Base-by-base conservation (phyloP, 2,888 invertebrate genomes). In the Unio delphinus region DNA sequence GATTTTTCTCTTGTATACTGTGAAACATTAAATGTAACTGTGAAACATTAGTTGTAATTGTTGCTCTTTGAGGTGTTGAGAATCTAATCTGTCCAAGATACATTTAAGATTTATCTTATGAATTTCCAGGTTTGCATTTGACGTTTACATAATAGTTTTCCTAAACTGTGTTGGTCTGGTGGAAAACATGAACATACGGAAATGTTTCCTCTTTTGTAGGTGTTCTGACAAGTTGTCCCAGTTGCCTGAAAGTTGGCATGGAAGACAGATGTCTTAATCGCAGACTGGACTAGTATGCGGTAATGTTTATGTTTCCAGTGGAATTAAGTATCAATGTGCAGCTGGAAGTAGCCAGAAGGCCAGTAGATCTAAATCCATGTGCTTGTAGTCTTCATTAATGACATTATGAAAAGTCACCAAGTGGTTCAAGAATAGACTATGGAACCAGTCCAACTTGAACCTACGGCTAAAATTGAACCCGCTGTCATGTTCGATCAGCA, bases 251-350 rank as follows among this genome's bases (percentile, higher is more conserved):
- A 18, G 67, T 86, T 56, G 83, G 84, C 67, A 72, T 87, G n/a
- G 83, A 79, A 69, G 81, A 83, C 61, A 83, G 83, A 69, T 73
- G 80, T 34, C 75, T 78, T 71, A 71, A 78, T 1, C 67, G 76
- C 15, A 79, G 82, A 62, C 76, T 84, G 8, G 85, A 80, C 34
- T 65, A 81, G 23, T 85, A 85, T 66, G 88, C 88, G 70, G 75
- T 87, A 54, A 75, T 89, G n/a, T 76, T 88, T 66, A 82, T 79
- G 66, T 87, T 87, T 69, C 87, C 86, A 11, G 63, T 77, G 23
- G 70, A 84, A 23, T 89, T 89, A 74, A 65, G 68, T 5, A 45
- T 65, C 2, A 69, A n/a, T n/a, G n/a, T n/a, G n/a, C n/a, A 34
- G 30, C 30, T 34, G 30, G 30, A 34, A 34, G 30, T 75, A 73